Evolutionary conservation across 2,797 vertebrate genomes (phyloP), one percentile per base, ranked within the genome.

Genomic region (Coregonus suidteri): DNA sequence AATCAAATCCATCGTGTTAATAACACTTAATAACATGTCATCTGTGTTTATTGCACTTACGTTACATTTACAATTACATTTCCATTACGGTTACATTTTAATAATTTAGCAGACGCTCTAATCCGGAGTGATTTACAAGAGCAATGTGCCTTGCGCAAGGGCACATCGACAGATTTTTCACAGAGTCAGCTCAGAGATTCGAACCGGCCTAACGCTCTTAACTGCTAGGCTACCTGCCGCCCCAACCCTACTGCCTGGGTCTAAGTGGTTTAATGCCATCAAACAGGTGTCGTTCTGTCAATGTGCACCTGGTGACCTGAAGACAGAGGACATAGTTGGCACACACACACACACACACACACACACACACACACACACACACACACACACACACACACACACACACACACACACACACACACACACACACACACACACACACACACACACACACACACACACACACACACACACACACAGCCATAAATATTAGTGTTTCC

Each of bases 1-100:
- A 86, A 89, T 91, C 88, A 93, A 94, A 93, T 95, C 93, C 91
- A 84, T 83, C 84, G 91, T 91, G 92, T 93, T 94, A 89, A 88
- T 25, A 25, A 25, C 25, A 25, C 25, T 25, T 25, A 25, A 25
- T 25, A 25, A 25, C 25, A 25, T 25, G 25, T 1, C 1, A 25
- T 25, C 25, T 25, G 25, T 25, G 25, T 25, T 25, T 25, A 25
- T 25, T 25, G 25, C 25, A 25, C 25, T 25, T 25, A 25, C 25
- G 7, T 41, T 41, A 41, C 37, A 41, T 41, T 4, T 4, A 35
- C 34, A 35, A 35, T 4, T 41, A 41, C 37, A 34, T 1, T 34
- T 2, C 5, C 35, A 0, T 37, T 6, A 37, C 35, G 6, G 1
- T 35, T 35, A 47, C 9, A 47, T 47, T 47, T 47, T 0, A 47